phyloP scores from a whole-genome alignment of 2,797 vertebrate species.

The Spheniscus humboldti region DNA sequence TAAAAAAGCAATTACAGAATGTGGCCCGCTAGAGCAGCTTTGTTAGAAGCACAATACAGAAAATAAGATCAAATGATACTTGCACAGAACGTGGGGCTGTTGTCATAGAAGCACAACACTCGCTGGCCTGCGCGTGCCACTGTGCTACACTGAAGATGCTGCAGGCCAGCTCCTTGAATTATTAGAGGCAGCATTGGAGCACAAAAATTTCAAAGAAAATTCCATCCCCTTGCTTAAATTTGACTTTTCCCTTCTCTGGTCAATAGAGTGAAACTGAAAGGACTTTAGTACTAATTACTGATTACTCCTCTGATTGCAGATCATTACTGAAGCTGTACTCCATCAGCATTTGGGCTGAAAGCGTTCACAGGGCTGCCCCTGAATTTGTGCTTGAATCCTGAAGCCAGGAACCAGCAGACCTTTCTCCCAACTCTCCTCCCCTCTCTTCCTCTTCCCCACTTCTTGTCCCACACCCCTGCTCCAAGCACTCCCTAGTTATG shows the following conservation, averaged over 20 bases:
- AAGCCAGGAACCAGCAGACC: not conserved
- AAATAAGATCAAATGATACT: conserved; percentile 43
- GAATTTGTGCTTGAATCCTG: not conserved
- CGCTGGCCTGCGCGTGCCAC: not conserved
- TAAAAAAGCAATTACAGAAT: conserved; percentile 52
- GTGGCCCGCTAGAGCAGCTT: conserved; percentile 9
- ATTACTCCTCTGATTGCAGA: not conserved
- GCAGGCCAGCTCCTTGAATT: not conserved
- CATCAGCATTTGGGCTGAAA: not conserved
- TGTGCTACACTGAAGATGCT: not conserved
- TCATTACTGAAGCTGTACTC: not conserved
- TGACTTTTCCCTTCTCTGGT: not conserved
- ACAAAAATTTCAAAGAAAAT: not conserved
- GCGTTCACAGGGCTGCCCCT: not conserved
- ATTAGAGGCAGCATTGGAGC: not conserved
- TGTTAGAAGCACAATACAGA: conserved; percentile 29
- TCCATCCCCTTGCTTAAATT: not conserved
- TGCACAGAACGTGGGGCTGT: not conserved
- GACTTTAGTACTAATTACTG: not conserved
- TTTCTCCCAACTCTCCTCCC: not conserved
- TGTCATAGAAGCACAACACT: conserved; percentile 59
- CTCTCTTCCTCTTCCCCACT: not conserved
- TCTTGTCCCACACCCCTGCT: not conserved
- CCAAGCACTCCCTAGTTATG: not conserved
- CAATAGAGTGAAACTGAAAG: not conserved